Conservation (phyloP, 2,797 vertebrate species). For the Pipistrellus pygmaeus region DNA sequence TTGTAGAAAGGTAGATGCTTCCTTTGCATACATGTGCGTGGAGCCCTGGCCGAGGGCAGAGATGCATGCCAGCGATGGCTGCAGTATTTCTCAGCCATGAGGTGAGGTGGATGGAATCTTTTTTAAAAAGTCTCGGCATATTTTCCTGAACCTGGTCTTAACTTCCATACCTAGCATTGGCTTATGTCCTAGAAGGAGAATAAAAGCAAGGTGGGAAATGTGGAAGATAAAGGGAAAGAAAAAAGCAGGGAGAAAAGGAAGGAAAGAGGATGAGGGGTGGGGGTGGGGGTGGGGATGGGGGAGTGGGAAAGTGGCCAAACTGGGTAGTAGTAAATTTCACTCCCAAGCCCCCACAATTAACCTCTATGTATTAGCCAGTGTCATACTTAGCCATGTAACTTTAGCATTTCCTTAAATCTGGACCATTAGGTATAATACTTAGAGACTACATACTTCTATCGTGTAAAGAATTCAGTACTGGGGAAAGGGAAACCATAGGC, state of each 20-base stretch:
- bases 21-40: rapidly evolving
- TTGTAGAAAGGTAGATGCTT: not conserved
- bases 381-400: not conserved
- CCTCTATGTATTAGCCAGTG: not conserved
- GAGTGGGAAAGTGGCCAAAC: not conserved
- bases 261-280: no score
- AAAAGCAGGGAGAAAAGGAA: not conserved
- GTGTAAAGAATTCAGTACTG: not conserved
- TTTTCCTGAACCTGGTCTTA: not conserved
- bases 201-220: not conserved
- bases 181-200: not conserved
- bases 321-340: not conserved
- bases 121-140: not conserved
- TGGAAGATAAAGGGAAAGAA: not conserved
- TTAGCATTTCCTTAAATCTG: slow-evolving; percentile 13
- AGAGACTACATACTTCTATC: not conserved
- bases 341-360: not conserved
- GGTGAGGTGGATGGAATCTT: not conserved
- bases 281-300: not conserved
- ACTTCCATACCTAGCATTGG: not conserved
- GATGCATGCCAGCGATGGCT: no score
- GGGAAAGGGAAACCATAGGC: not conserved
- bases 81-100: not conserved
- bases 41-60: not conserved
- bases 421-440: not conserved